A percentile compares a stretch with the other conserved stretches of the same genome.
phyloP scores from a whole-genome alignment of 2,113 vertebrate genomes.

The Tyrannus savana region DNA sequence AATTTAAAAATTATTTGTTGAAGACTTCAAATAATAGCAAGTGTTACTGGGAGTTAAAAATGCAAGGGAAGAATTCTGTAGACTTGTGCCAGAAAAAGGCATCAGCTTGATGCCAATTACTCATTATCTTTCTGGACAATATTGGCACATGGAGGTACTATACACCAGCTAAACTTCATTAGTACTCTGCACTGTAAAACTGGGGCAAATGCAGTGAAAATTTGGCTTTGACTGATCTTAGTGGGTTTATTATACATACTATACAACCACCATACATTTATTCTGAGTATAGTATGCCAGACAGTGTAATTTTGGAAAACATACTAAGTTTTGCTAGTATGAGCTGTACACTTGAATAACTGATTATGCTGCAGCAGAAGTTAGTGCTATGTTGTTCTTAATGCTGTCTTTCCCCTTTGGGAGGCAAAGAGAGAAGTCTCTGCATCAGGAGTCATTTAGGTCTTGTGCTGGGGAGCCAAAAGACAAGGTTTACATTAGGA shows the following conservation, averaged over 20 bases:
- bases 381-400: background rate
- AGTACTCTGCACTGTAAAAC: background rate
- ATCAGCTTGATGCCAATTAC: background rate
- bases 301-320: background rate
- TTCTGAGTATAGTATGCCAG: background rate
- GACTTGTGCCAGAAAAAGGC: background rate
- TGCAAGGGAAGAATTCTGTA: background rate
- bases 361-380: background rate
- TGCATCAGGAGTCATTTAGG: background rate
- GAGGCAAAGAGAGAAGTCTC: background rate
- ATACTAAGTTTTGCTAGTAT: background rate
- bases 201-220: background rate
- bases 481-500: background rate
- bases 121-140: background rate
- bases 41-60: background rate
- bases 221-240: background rate
- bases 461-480: background rate
- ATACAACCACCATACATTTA: background rate
- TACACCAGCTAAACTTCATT: background rate
- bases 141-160: fast-evolving
- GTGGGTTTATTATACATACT: background rate
- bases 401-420: background rate
- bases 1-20: background rate
- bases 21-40: background rate
- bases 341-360: background rate